phyloP scores from a whole-genome alignment of 2,888 invertebrate genomes.

The Venusia cambrica region DNA sequence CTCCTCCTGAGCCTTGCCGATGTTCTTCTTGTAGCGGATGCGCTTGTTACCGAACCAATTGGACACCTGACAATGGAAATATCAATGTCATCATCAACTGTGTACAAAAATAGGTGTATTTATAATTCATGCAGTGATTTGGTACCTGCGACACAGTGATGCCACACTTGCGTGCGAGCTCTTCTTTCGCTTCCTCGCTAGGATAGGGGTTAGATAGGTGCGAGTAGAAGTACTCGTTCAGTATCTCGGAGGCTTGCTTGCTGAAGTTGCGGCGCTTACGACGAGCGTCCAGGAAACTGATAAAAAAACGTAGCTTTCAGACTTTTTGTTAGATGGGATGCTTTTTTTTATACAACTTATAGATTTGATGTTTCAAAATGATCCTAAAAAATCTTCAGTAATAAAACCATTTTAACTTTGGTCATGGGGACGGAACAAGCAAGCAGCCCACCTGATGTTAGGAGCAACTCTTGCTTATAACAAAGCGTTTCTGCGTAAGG shows the following conservation, averaged over 20 bases:
- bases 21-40: slow-evolving; percentile 99
- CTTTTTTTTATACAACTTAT: neutral
- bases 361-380: too few relatives aligned
- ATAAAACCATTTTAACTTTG: too few relatives aligned
- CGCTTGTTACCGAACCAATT: slow-evolving; percentile 99
- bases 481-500: too few relatives aligned
- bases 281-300: slow-evolving; percentile 87
- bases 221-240: slow-evolving; percentile 99
- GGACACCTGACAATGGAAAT: slow-evolving; percentile 86
- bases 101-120: too few relatives aligned
- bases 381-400: too few relatives aligned
- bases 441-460: too few relatives aligned
- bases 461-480: too few relatives aligned
- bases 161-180: slow-evolving; percentile 98
- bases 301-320: slow-evolving; percentile 46
- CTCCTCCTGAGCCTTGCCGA: slow-evolving; percentile 99
- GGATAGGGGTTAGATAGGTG: slow-evolving; percentile 99
- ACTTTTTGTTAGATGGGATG: neutral
- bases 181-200: slow-evolving; percentile 99
- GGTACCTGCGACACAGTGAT: slow-evolving; percentile 97
- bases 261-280: slow-evolving; percentile 99
- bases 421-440: too few relatives aligned
- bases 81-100: too few relatives aligned
- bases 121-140: too few relatives aligned
- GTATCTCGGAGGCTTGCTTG: slow-evolving; percentile 99